Evolutionary conservation across 2,113 vertebrate species (phyloP), one percentile per base, ranked within the genome.

Genomic region (Urocitellus parryii): DNA sequence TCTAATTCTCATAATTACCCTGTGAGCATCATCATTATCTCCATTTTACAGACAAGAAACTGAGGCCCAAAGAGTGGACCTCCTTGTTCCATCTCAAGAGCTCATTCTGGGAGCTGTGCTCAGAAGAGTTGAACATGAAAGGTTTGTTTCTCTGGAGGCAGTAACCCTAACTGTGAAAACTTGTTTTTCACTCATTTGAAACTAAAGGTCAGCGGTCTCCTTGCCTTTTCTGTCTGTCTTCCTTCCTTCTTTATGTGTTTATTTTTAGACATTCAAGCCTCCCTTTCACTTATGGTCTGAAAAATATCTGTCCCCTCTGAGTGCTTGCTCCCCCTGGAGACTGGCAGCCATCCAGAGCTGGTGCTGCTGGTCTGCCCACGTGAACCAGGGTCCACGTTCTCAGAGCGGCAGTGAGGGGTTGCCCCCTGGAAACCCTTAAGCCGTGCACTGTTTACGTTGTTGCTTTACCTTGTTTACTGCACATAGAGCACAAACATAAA

Each of bases 241-340:
- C 78, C 16, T 76, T 22, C 39, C 83, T 68, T 48, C 63, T 61
- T 78, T 37, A 45, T 76, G n/a, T 82, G 63, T 97, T 67, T 91
- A 61, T 88, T 94, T 94, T 85, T 42, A n/a, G 74, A 95, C 96
- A 97, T 93, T 45, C 93, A 56, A 96, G 87, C 90, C 94, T 98
- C 94, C 86, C 87, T 92, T 97, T 97, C 96, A 56, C 70, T 68
- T 81, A 94, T 94, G 96, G 97, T 96, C 91, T 95, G 96, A 97
- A 98, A 97, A 97, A 95, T 88, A 95, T 95, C 97, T 97, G 94
- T 96, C 87, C 97, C 97, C 96, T 97, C 97, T 34, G 86, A 97
- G 97, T 96, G 98, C 98, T 97, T 97, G 96, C 98, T 98, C 96
- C 97, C 91, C 98, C 98, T 95, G 82, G 95, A 97, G 96, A 98